Conservation (phyloP, 2,113 vertebrate genomes). For the Gallinago jamesoni region DNA sequence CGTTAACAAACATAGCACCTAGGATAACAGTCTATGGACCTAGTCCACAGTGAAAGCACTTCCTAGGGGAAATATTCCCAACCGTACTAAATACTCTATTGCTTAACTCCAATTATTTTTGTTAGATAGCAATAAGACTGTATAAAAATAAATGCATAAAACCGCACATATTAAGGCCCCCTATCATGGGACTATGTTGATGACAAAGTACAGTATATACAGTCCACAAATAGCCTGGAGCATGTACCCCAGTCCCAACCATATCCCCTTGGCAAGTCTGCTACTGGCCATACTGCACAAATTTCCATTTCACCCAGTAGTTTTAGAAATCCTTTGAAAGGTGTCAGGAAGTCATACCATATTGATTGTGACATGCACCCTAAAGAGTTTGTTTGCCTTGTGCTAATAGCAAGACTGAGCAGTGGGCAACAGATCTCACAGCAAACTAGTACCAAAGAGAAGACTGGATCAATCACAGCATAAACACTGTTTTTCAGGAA, state of each 20-base stretch:
- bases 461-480: not conserved
- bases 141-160: not conserved
- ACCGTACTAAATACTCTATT: not conserved
- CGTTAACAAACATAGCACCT: not conserved
- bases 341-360: not conserved
- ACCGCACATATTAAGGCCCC: not conserved
- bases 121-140: not conserved
- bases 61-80: not conserved
- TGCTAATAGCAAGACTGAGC: not conserved
- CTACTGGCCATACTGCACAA: not conserved
- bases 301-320: not conserved
- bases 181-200: not conserved
- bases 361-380: not conserved
- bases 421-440: not conserved
- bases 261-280: not conserved
- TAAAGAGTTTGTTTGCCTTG: not conserved
- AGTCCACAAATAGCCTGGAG: not conserved
- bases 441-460: not conserved
- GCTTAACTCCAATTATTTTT: not conserved
- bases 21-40: not conserved
- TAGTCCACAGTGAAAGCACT: not conserved
- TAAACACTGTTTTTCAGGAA: not conserved
- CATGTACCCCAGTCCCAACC: not conserved
- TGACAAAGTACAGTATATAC: not conserved
- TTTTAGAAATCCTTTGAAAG: not conserved